Percentiles rank a stretch among this genome's conserved stretches.
These are phyloP conservation scores for Progne subis DNA, from an alignment of 2,113 vertebrate genomes.

Conservation along the genomic window DNA sequence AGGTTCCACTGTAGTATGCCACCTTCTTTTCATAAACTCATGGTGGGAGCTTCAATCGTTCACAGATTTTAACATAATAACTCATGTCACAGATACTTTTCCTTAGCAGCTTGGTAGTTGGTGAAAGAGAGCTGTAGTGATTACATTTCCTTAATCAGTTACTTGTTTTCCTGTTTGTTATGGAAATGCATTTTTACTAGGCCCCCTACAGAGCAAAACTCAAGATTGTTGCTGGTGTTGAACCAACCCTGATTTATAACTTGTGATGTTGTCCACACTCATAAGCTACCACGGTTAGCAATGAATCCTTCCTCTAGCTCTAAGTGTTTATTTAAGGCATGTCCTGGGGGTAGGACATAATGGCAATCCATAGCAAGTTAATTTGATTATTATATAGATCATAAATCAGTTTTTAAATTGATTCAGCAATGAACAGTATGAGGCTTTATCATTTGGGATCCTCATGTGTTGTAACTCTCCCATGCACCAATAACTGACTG, in stretches of 20 bases:
- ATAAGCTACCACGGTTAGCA: not conserved
- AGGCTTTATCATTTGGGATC: not conserved
- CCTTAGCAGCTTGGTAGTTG: not conserved
- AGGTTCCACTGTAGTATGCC: not conserved
- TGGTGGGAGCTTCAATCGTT: not conserved
- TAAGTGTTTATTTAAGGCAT: not conserved
- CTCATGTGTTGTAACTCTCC: not conserved
- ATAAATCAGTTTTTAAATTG: slow-evolving; percentile 18
- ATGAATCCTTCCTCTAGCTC: not conserved
- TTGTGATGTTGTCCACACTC: not conserved
- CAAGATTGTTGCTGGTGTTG: not conserved
- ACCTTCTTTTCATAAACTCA: not conserved
- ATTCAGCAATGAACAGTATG: not conserved
- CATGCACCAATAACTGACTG: not conserved
- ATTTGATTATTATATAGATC: not conserved
- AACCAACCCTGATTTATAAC: not conserved
- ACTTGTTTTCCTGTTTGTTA: not conserved
- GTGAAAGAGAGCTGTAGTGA: not conserved
- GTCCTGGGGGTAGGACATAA: not conserved
- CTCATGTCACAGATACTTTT: not conserved
- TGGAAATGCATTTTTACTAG: not conserved
- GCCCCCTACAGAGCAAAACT: not conserved
- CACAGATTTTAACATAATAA: not conserved
- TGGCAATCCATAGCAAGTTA: not conserved
- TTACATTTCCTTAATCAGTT: not conserved